These are phyloP conservation scores for Drosophila mimica DNA, from an alignment of 2,888 invertebrate genomes.

Conservation along the genomic window DNA sequence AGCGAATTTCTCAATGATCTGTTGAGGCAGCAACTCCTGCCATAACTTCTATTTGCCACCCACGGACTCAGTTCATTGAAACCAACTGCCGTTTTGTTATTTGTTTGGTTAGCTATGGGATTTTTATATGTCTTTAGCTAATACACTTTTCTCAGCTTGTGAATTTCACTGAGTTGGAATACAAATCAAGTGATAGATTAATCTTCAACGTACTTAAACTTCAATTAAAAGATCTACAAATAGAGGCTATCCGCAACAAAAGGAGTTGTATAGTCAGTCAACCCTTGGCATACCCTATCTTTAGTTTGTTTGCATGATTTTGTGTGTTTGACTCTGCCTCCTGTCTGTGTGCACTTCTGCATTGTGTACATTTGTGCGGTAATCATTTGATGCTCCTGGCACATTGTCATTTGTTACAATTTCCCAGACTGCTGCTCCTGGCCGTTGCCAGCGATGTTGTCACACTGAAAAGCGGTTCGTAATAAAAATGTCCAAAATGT, in stretches of 20 bases:
- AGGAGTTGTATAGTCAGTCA: neutral
- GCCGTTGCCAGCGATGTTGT: constrained; percentile 1
- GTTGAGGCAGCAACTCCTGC: constrained; percentile 14
- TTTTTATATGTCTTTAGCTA: constrained; percentile 5
- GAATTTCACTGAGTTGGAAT: neutral
- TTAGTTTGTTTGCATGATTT: constrained; percentile 2
- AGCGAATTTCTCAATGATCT: constrained; percentile 47
- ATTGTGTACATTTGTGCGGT: constrained; percentile 57
- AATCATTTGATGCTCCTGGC: constrained; percentile 65
- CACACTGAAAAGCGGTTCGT: neutral
- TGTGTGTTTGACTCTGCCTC: constrained; percentile 9
- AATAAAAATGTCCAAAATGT: constrained; percentile 37
- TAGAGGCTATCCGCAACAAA: neutral
- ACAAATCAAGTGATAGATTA: neutral
- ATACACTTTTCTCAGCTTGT: constrained; percentile 4
- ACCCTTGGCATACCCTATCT: neutral
- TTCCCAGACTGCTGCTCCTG: constrained; percentile 4
- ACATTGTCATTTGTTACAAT: constrained; percentile 55
- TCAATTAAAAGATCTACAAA: neutral
- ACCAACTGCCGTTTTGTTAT: constrained; percentile 34
- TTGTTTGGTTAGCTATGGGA: constrained; percentile 31
- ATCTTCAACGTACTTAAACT: neutral
- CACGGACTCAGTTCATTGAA: constrained; percentile 18
- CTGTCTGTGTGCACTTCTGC: constrained; percentile 19
- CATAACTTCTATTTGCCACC: neutral